Conservation (phyloP, 2,113 vertebrate species). For the Rhagologus leucostigma region DNA sequence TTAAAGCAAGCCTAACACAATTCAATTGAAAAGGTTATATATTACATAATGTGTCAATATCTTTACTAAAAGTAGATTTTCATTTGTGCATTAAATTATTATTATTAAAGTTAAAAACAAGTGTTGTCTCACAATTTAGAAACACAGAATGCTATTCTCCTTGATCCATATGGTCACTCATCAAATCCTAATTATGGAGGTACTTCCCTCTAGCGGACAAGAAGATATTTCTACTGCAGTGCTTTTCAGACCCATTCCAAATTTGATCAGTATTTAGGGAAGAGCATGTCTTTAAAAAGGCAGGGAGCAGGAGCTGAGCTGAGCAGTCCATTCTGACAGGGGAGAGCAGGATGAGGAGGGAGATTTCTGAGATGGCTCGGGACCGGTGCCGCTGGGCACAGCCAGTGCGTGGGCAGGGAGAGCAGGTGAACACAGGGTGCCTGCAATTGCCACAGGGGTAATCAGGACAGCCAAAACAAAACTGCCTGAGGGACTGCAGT, state of each 20-base stretch:
- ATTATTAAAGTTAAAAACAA: neutral
- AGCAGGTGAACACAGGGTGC: accelerated
- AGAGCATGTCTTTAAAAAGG: neutral
- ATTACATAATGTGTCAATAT: neutral
- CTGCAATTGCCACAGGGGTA: neutral
- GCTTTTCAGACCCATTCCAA: neutral
- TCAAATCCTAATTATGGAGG: neutral
- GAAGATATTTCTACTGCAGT: neutral
- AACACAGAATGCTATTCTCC: neutral
- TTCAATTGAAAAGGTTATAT: conserved; percentile 42
- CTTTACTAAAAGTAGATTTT: neutral
- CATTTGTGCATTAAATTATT: neutral
- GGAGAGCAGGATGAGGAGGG: neutral
- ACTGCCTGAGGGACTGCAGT: neutral
- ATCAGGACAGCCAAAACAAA: neutral
- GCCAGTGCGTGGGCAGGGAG: accelerated
- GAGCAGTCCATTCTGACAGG: neutral
- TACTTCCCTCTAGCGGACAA: conserved; percentile 50
- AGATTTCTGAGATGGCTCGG: neutral
- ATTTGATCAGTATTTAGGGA: neutral
- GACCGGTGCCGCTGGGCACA: neutral
- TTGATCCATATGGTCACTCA: accelerated
- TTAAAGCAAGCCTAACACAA: conserved; percentile 24
- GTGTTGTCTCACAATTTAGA: accelerated
- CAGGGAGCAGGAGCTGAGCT: neutral